Conservation (phyloP, 1,140 invertebrate genomes). For the Sinella curviseta region DNA sequence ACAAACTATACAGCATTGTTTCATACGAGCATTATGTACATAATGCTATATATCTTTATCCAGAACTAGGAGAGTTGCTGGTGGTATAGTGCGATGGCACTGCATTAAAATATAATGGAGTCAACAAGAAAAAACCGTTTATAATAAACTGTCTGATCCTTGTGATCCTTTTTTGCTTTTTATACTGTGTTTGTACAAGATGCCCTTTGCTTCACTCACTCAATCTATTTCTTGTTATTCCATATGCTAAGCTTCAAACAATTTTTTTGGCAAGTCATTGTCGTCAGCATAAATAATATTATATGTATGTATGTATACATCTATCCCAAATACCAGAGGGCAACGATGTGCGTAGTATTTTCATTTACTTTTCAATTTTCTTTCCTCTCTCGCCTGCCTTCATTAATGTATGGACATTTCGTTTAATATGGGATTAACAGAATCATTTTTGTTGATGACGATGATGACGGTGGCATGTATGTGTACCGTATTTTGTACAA, state of each 20-base stretch:
- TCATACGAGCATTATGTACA: not conserved
- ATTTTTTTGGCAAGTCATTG: constrained; percentile 17
- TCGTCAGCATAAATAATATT: not conserved
- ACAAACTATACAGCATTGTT: no score
- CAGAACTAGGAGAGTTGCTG: not conserved
- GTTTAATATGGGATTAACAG: no score
- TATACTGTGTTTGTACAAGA: not conserved
- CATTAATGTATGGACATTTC: no score
- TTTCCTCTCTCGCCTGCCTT: no score
- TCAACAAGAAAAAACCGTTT: constrained; percentile 14
- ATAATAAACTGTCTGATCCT: constrained; percentile 22
- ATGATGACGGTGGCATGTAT: no score
- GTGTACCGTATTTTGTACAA: no score
- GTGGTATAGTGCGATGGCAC: not conserved
- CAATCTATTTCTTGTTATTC: not conserved
- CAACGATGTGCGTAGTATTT: not conserved
- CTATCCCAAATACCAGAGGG: not conserved
- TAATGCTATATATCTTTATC: not conserved
- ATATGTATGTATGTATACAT: no score
- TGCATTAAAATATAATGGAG: constrained; percentile 15
- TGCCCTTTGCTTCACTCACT: constrained; percentile 15
- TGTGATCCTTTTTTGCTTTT: constrained; percentile 20
- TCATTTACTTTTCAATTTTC: not conserved
- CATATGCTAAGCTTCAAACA: constrained; percentile 21
- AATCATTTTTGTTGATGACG: no score